These are phyloP conservation scores for Hydrotaea diabolus DNA, from an alignment of 2,888 invertebrate genomes.

Conservation along the genomic window DNA sequence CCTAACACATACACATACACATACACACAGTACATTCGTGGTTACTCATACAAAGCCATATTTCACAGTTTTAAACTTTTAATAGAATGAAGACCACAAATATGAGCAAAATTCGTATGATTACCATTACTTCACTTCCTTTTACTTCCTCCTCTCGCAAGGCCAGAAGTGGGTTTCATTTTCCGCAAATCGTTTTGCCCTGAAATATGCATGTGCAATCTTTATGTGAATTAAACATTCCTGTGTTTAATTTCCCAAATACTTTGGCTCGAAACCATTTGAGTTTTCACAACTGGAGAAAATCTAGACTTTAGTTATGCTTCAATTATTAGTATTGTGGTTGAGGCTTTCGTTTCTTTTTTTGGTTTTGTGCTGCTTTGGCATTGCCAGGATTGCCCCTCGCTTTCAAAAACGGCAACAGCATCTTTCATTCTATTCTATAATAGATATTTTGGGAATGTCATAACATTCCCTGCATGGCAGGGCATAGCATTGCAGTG, in stretches of 20 bases:
- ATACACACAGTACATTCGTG: background rate
- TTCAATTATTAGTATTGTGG: slow-evolving; percentile 21
- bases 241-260: slow-evolving; percentile 29
- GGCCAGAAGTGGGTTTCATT: too few species aligned
- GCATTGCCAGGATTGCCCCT: background rate
- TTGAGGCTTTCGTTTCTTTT: slow-evolving; percentile 5
- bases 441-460: background rate
- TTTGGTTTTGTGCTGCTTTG: background rate
- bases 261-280: slow-evolving; percentile 7
- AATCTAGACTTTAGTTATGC: background rate
- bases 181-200: background rate
- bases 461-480: background rate
- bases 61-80: background rate
- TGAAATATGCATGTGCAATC: slow-evolving; percentile 4
- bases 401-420: background rate
- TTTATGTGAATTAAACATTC: slow-evolving; percentile 29
- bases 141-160: too few species aligned
- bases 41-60: background rate
- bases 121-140: slow-evolving; percentile 21
- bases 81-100: slow-evolving; percentile 44
- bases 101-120: slow-evolving; percentile 55
- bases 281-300: background rate
- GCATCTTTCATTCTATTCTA: background rate
- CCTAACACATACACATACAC: too few species aligned
- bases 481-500: too few species aligned